Conservation (phyloP, 2,888 invertebrate genomes). For the Philhelius pedissequus region DNA sequence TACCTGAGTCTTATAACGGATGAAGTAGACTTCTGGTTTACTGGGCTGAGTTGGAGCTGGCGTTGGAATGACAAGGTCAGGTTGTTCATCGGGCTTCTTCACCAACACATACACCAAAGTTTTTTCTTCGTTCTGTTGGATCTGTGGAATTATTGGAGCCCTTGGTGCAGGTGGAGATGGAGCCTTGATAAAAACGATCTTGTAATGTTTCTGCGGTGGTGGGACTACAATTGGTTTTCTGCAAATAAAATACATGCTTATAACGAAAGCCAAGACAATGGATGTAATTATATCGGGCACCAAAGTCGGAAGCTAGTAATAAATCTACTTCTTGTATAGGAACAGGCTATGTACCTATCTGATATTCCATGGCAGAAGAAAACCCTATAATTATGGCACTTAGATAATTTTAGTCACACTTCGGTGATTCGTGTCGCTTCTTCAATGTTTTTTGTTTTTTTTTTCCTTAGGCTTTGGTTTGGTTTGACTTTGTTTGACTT, state of each 20-base stretch:
- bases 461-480: background rate
- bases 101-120: slow-evolving; percentile 87
- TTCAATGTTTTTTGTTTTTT: background rate
- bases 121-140: slow-evolving; percentile 87
- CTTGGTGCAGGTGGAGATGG: slow-evolving; percentile 83
- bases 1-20: slow-evolving; percentile 86
- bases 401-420: slow-evolving; percentile 66
- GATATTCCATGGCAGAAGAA: slow-evolving; percentile 4
- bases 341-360: background rate
- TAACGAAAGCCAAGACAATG: background rate
- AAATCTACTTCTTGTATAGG: slow-evolving; percentile 55
- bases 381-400: slow-evolving; percentile 63
- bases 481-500: slow-evolving; percentile 44
- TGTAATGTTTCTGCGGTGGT: slow-evolving; percentile 88
- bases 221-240: slow-evolving; percentile 81
- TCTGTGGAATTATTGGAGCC: slow-evolving; percentile 82
- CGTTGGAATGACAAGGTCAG: slow-evolving; percentile 84
- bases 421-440: slow-evolving; percentile 52
- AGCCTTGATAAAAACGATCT: slow-evolving; percentile 89
- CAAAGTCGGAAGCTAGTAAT: slow-evolving; percentile 48
- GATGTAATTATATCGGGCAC: slow-evolving; percentile 36
- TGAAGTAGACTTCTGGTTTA: slow-evolving; percentile 88
- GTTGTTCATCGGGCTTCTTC: slow-evolving; percentile 86
- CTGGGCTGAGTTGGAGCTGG: slow-evolving; percentile 86
- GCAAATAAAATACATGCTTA: slow-evolving; percentile 1